Evolutionary conservation across 2,113 vertebrate species (phyloP), one percentile per base, ranked within the genome.

Genomic region (Coturnix japonica): DNA sequence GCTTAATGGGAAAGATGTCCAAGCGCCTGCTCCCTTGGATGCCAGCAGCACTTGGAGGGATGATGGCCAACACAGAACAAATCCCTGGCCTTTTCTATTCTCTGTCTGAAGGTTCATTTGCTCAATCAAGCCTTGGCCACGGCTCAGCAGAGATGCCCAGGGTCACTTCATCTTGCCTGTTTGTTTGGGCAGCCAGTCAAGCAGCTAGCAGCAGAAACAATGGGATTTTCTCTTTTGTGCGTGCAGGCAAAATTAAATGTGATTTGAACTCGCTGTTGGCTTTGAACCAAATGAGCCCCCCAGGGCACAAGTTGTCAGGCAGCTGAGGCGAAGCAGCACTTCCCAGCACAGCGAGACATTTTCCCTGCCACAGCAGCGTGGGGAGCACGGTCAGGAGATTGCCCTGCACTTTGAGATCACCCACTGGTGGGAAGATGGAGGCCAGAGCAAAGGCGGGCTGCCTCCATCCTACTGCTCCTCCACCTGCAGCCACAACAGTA

Each of bases 121-220:
- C 28, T 92, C 82, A 85, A 3, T 80, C 3, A 9, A 93, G 77
- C 65, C 91, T 85, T 83, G 81, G 90, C 85, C 54, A 49, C 2
- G 7, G 64, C 73, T 96, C 86, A 92, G 67, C 72, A 85, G 87
- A 78, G 67, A 75, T 54, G 74, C 71, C 82, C 69, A 81, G 89
- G 86, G 85, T 94, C 82, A 70, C 75, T 93, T 92, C 86, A 95
- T 95, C 85, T 89, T 86, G 51, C 80, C 71, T 85, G 74, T 85
- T 95, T 90, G 67, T 90, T 93, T 92, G 89, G 93, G 87, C 87
- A 86, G 89, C 74, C 85, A 82, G 56, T 92, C 95, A 94, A 89
- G 64, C 72, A 94, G 85, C 57, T 65, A 77, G 64, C 10, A 81
- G 90, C 74, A 90, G 89, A 91, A 94, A 87, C 69, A 80, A 91